A percentile compares a stretch with the other conserved stretches of the same genome.
These are phyloP conservation scores for Eumeta japonica DNA, from an alignment of 1,140 invertebrate species.

Conservation along the genomic window DNA sequence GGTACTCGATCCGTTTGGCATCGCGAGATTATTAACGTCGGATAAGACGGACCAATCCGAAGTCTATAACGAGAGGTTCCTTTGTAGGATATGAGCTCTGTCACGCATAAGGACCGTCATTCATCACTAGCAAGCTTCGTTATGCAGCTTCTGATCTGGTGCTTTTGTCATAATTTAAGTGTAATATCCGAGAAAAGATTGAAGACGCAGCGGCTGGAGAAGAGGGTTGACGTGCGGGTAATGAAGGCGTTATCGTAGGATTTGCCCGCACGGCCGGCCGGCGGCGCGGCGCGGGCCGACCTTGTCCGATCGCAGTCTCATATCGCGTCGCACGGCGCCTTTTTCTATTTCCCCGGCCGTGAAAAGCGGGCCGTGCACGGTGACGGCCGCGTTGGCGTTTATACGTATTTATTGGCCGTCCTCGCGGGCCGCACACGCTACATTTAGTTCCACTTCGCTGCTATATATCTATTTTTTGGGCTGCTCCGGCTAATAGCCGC, in stretches of 20 bases:
- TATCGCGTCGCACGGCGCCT: constrained; percentile 18
- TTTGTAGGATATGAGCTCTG: background rate
- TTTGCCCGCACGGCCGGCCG: constrained; percentile 20
- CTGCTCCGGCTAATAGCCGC: too few species aligned
- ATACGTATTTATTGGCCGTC: too few species aligned
- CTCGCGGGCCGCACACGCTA: too few species aligned
- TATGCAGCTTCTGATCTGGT: constrained; percentile 25
- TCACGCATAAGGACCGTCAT: constrained; percentile 17
- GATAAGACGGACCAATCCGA: background rate
- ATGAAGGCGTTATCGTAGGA: constrained; percentile 40
- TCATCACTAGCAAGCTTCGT: constrained; percentile 27
- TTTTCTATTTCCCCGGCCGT: constrained; percentile 18
- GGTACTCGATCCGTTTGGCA: too few species aligned
- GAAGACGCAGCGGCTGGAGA: constrained; percentile 29
- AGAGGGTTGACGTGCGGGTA: constrained; percentile 50
- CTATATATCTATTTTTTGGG: too few species aligned
- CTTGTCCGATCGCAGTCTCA: constrained; percentile 21
- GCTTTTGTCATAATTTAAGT: constrained; percentile 45
- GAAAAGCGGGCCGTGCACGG: too few species aligned
- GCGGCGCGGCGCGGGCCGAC: constrained; percentile 1
- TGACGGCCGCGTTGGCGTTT: too few species aligned
- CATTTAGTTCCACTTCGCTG: too few species aligned
- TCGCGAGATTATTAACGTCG: background rate
- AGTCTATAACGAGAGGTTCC: background rate
- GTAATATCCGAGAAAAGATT: constrained; percentile 54